phyloP scores from a whole-genome alignment of 2,113 vertebrate genomes.

The Octodon degus region DNA sequence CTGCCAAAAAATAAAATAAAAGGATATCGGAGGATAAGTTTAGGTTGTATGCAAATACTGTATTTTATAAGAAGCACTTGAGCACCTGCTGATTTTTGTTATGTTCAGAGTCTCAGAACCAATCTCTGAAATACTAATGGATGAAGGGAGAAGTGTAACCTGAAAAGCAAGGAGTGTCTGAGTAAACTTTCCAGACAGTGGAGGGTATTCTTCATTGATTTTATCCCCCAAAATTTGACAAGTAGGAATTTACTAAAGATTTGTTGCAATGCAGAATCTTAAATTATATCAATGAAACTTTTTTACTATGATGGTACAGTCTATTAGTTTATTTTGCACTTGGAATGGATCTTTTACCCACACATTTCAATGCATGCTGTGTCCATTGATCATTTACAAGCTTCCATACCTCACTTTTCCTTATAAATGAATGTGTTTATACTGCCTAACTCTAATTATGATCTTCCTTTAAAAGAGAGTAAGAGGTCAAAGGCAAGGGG shows the following conservation, averaged over 20 bases:
- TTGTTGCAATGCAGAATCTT: neutral
- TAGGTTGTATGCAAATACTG: neutral
- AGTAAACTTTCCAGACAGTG: conserved; percentile 7
- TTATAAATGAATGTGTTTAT: neutral
- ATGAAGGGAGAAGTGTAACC: neutral
- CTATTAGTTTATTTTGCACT: neutral
- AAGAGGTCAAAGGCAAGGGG: neutral
- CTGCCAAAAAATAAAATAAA: neutral
- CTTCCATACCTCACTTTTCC: neutral
- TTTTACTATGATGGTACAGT: neutral
- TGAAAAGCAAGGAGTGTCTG: neutral
- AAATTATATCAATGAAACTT: neutral
- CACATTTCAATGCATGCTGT: neutral
- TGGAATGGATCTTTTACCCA: neutral
- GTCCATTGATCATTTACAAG: neutral
- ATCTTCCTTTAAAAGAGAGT: neutral
- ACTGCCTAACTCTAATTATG: neutral
- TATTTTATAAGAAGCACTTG: neutral
- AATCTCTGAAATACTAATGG: neutral
- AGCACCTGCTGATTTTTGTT: neutral
- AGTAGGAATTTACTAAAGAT: conserved; percentile 15
- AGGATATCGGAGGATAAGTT: neutral
- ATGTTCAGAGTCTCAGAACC: neutral
- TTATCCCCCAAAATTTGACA: neutral
- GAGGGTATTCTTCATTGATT: conserved; percentile 15